A percentile compares a stretch with the other conserved stretches of the same genome.
phyloP scores from a whole-genome alignment of 2,113 vertebrate species.

The Polypterus bichir region DNA sequence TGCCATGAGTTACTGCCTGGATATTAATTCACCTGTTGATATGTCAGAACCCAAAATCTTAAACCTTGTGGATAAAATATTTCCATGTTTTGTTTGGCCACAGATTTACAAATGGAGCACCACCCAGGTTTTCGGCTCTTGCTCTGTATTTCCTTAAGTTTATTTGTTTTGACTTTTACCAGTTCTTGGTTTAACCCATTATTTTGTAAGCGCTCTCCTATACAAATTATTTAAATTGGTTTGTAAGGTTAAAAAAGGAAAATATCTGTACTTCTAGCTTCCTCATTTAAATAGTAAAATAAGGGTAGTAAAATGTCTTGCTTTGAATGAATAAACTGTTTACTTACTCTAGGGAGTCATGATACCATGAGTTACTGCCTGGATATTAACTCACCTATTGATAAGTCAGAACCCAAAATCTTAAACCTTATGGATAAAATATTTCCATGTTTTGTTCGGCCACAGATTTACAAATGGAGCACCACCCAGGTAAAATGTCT shows the following conservation, averaged over 20 bases:
- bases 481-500: slow-evolving; percentile 39
- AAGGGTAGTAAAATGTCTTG: no score
- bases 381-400: slow-evolving; percentile 35
- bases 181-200: no score
- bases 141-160: no score
- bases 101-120: slow-evolving; percentile 50
- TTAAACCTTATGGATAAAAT: slow-evolving; percentile 36
- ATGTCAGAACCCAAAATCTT: slow-evolving; percentile 54
- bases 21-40: slow-evolving; percentile 57
- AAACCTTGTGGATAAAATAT: slow-evolving; percentile 50
- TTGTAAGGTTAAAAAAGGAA: no score
- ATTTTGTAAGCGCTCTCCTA: no score
- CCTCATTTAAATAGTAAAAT: no score
- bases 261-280: no score
- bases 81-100: slow-evolving; percentile 56
- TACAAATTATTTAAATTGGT: slow-evolving; percentile 19
- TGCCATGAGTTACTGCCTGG: slow-evolving; percentile 79
- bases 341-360: slow-evolving; percentile 37
- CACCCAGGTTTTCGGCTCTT: slow-evolving; percentile 42
- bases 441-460: slow-evolving; percentile 32
- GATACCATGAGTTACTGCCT: slow-evolving; percentile 53
- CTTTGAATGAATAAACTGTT: background rate
- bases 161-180: no score
- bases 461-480: slow-evolving; percentile 47
- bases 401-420: slow-evolving; percentile 35